Conservation (phyloP, 2,113 vertebrate genomes). For the Hippopotamus amphibius region DNA sequence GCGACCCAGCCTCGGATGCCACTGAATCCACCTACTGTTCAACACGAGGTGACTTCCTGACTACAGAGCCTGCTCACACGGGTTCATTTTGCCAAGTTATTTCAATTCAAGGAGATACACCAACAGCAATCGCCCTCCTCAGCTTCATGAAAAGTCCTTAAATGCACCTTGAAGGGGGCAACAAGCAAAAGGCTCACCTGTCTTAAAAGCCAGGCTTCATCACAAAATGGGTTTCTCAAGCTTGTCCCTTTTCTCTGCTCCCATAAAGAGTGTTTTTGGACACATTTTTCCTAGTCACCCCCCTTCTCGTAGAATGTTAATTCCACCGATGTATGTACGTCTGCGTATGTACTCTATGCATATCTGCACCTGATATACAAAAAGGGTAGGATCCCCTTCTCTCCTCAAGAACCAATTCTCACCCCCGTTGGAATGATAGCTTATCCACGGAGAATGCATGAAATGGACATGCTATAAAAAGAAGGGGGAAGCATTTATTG, state of each 20-base stretch:
- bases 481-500: not conserved
- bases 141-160: not conserved
- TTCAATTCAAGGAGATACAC: not conserved
- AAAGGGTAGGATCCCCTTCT: not conserved
- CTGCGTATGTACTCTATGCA: not conserved
- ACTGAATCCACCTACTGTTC: not conserved
- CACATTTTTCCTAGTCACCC: not conserved
- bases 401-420: not conserved
- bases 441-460: not conserved
- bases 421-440: not conserved
- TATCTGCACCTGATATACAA: not conserved
- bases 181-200: not conserved
- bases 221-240: not conserved
- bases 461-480: not conserved
- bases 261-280: not conserved
- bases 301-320: not conserved
- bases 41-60: not conserved
- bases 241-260: not conserved
- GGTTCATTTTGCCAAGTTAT: not conserved
- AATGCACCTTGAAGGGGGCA: not conserved
- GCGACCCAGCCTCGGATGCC: not conserved
- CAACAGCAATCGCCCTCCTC: not conserved
- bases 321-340: not conserved
- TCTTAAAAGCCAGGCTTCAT: not conserved
- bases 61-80: not conserved